Base-by-base conservation (phyloP, 2,797 vertebrate genomes). In the Streptopelia turtur region DNA sequence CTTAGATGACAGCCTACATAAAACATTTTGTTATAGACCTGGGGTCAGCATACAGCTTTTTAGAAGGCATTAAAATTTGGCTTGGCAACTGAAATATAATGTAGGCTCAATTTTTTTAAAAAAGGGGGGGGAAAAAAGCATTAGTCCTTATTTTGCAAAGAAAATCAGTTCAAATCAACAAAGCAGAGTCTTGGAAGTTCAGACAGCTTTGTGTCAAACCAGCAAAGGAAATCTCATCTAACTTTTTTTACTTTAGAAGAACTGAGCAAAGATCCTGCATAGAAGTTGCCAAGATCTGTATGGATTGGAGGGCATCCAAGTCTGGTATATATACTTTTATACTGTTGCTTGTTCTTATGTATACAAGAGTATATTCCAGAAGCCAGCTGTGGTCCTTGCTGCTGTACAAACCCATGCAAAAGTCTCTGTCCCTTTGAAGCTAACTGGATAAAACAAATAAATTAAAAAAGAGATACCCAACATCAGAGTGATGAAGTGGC, bases 11-110 rank as follows among this genome's bases (percentile, higher is more conserved):
- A 22, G 53, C 66, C 93, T 90, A 70, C 86, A 97, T 97, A 97
- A 98, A 96, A 92, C 86, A 97, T 66, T 95, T 96, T 94, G 43
- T 91, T 94, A 94, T 87, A 91, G 84, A 97, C 81, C 83, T 81
- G 43, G 87, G 89, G 92, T 97, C 95, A 97, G 61, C 89, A 81
- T 49, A 68, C n/a, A 93, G 82, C 87, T 91, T 93, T 96, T 90
- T 59, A 93, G 79, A 96, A 91, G 53, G 65, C 52, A 60, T 90
- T 95, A 88, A 96, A 85, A 97, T 97, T 96, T 96, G 80, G 55
- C 72, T 89, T 95, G 82, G 81, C 87, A 94, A 94, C 23, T 37
- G 35, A 81, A 89, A 94, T 94, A 66, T 57, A 86, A 87, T 2
- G 2, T 56, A 39, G 45, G 50, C 10, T 56, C 43, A 41, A 6